Conservation (phyloP, 2,888 invertebrate species). For the Heliothis peltigera region DNA sequence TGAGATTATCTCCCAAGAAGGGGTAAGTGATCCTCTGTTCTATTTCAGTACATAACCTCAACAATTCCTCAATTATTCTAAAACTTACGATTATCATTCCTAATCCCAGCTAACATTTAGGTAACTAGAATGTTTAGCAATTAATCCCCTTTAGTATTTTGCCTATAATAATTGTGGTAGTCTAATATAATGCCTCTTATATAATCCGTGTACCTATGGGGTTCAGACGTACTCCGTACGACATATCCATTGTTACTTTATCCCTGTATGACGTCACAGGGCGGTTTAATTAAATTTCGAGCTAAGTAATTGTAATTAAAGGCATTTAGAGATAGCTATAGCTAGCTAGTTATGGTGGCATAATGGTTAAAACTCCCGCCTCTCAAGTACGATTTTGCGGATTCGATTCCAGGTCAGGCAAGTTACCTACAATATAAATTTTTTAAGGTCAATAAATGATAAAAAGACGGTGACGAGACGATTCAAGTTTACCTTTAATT, state of each 20-base stretch:
- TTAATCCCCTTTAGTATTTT: slow-evolving; percentile 9
- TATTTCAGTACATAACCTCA: neutral
- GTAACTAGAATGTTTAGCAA: neutral
- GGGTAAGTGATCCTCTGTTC: neutral
- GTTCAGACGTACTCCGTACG: slow-evolving; percentile 20
- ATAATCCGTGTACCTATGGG: slow-evolving; percentile 19
- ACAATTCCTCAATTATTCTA: slow-evolving; percentile 8
- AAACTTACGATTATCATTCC: slow-evolving; percentile 9
- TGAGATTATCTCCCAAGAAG: neutral
- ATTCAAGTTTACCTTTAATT: slow-evolving; percentile 2
- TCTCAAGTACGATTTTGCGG: too few species aligned
- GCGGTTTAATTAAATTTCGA: slow-evolving; percentile 57
- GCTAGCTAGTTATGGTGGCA: too few species aligned
- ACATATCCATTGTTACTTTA: slow-evolving; percentile 33
- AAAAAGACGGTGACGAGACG: neutral
- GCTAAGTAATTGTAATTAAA: slow-evolving; percentile 50
- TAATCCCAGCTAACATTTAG: slow-evolving; percentile 8
- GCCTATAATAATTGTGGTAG: neutral
- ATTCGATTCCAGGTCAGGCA: too few species aligned
- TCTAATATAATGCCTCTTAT: slow-evolving; percentile 13
- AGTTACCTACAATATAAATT: slow-evolving; percentile 22
- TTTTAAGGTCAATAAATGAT: slow-evolving; percentile 9
- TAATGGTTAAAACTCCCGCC: too few species aligned
- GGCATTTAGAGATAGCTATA: slow-evolving; percentile 35
- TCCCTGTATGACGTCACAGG: slow-evolving; percentile 25